phyloP scores from a whole-genome alignment of 2,888 invertebrate species.

The Andrena dorsata region DNA sequence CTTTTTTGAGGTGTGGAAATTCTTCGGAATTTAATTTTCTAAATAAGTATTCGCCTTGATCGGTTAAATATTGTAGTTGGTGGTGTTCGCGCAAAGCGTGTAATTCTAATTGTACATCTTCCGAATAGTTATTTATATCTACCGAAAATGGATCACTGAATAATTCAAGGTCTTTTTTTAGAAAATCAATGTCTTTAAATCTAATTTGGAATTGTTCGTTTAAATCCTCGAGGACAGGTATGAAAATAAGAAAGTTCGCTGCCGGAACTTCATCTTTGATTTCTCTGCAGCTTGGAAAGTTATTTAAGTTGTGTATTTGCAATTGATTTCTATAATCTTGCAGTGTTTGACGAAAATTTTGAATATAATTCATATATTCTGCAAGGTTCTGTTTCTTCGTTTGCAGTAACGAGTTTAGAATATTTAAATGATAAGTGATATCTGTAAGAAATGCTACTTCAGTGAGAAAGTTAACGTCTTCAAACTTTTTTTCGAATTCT shows the following conservation, averaged over 20 bases:
- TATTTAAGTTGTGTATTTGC: not conserved
- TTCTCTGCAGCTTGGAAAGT: conserved; percentile 5
- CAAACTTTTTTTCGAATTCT: not conserved
- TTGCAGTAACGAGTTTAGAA: not conserved
- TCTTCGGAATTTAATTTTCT: too few species aligned
- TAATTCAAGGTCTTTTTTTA: conserved; percentile 1
- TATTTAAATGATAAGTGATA: not conserved
- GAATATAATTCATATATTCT: not conserved
- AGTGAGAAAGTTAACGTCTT: not conserved
- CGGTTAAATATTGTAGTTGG: not conserved
- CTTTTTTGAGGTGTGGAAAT: too few species aligned
- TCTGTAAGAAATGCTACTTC: not conserved
- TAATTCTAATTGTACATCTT: not conserved
- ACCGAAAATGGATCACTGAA: not conserved
- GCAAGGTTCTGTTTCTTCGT: not conserved
- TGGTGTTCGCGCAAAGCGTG: not conserved
- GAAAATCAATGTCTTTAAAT: not conserved
- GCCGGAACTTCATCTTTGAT: conserved; percentile 2
- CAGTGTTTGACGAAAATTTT: not conserved
- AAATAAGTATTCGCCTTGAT: not conserved
- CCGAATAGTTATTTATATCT: not conserved
- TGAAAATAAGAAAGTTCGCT: not conserved
- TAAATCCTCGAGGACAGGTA: not conserved
- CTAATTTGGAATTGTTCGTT: conserved; percentile 1
- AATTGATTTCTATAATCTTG: not conserved